Percentiles rank a stretch among this genome's conserved stretches.
phyloP scores from a whole-genome alignment of 2,888 invertebrate species.

The Eledona agricola region DNA sequence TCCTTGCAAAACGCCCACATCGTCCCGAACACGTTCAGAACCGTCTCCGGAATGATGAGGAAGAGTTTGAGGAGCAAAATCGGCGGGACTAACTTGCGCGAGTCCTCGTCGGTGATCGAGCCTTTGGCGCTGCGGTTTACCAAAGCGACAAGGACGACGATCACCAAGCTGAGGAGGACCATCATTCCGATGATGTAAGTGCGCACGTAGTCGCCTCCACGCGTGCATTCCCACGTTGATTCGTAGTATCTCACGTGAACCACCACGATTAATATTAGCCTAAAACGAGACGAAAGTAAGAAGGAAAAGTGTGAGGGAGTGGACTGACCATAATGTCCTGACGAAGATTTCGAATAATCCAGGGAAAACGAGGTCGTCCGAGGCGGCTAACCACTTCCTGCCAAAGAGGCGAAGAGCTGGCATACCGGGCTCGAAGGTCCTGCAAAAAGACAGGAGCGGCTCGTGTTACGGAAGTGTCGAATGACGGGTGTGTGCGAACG shows the following conservation, averaged over 20 bases:
- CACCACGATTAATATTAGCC: constrained; percentile 54
- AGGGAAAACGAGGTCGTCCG: constrained; percentile 92
- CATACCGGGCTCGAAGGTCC: constrained; percentile 66
- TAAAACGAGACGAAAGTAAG: constrained; percentile 30
- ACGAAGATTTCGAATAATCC: constrained; percentile 80
- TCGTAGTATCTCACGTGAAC: constrained; percentile 60
- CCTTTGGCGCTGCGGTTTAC: constrained; percentile 80
- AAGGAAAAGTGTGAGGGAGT: not conserved
- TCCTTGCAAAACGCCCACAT: constrained; percentile 80
- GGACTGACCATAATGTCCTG: constrained; percentile 74
- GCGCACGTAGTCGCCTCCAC: constrained; percentile 75
- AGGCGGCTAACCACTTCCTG: constrained; percentile 89
- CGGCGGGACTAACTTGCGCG: constrained; percentile 75
- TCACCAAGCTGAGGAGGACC: constrained; percentile 70
- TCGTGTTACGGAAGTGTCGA: too few relatives aligned
- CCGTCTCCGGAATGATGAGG: constrained; percentile 79
- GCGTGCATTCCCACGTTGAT: constrained; percentile 74
- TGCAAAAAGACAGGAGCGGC: constrained; percentile 11
- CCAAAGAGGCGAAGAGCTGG: constrained; percentile 88
- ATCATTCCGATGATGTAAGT: constrained; percentile 78
- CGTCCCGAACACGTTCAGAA: constrained; percentile 82
- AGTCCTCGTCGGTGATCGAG: constrained; percentile 78
- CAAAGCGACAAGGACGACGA: constrained; percentile 71
- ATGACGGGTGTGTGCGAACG: too few relatives aligned
- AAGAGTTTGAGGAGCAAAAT: constrained; percentile 77